These are phyloP conservation scores for Vulpes vulpes DNA, from an alignment of 2,113 vertebrate genomes.

Conservation along the genomic window DNA sequence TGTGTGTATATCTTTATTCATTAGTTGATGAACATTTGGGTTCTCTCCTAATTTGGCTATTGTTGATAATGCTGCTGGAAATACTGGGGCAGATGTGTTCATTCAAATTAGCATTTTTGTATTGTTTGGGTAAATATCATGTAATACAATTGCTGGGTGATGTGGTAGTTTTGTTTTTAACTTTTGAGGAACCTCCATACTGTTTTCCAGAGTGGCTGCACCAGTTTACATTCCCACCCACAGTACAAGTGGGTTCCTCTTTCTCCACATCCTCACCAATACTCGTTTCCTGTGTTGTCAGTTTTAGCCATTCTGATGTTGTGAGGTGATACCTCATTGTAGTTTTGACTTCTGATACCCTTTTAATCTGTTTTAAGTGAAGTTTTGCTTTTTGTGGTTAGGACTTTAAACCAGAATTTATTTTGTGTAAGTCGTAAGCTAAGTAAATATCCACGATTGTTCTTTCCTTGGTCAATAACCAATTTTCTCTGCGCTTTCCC, in stretches of 20 bases:
- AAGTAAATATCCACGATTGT: not conserved
- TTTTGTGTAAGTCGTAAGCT: not conserved
- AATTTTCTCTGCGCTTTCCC: not conserved
- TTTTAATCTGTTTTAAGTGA: conserved; percentile 39
- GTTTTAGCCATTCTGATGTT: not conserved
- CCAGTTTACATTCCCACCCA: not conserved
- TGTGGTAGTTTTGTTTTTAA: not conserved
- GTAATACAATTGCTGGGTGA: not conserved
- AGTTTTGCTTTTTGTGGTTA: not conserved
- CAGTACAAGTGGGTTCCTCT: not conserved
- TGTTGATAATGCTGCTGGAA: not conserved
- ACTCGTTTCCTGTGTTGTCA: not conserved
- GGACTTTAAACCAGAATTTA: conserved; percentile 25
- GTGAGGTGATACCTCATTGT: not conserved
- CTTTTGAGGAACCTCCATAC: not conserved
- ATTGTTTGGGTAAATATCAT: not conserved
- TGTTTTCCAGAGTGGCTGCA: not conserved
- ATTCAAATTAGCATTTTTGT: not conserved
- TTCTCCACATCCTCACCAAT: not conserved
- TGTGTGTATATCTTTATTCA: not conserved
- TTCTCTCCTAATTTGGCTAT: not conserved
- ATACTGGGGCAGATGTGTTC: not conserved
- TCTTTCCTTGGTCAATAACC: not conserved
- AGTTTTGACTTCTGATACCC: not conserved
- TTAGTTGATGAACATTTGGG: not conserved